Evolutionary conservation across 35 echinoderm and acorn worm genomes (phyloP).

Genomic region (Acanthaster planci): DNA sequence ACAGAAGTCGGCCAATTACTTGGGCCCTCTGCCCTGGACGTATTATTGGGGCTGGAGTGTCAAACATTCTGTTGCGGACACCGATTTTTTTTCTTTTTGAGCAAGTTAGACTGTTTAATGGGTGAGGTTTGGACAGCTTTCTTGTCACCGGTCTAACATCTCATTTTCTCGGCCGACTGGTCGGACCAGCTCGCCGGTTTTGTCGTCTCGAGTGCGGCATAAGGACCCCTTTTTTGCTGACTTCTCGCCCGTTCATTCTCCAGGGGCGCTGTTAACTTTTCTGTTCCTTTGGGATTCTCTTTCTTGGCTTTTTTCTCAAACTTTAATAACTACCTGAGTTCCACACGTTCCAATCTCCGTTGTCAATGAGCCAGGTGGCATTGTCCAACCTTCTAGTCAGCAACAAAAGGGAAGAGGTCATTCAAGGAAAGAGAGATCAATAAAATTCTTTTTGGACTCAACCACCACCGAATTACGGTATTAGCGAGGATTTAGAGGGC

Average conservation of each 20-base stretch:
- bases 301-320: too few species aligned
- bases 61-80: too few species aligned
- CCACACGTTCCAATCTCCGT: conserved; percentile 8
- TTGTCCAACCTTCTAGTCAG: conserved; percentile 8
- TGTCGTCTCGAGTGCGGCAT: conserved; percentile 24
- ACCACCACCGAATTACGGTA: conserved; percentile 21
- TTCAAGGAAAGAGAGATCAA: conserved; percentile 14
- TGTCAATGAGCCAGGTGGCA: not conserved
- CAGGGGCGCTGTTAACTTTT: not conserved
- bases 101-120: not conserved
- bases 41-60: too few species aligned
- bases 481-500: conserved; percentile 21
- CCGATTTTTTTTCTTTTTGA: too few species aligned
- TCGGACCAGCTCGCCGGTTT: not conserved
- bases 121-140: not conserved
- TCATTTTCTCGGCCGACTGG: conserved; percentile 6
- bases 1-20: too few species aligned
- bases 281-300: too few species aligned
- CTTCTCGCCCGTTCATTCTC: not conserved
- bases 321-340: not conserved
- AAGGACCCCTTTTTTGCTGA: conserved; percentile 1
- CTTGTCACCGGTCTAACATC: not conserved
- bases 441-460: not conserved
- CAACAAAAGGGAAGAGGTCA: not conserved
- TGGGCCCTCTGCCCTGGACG: too few species aligned